phyloP scores from a whole-genome alignment of 2,113 vertebrate species.

The Micronycteris hirsuta region DNA sequence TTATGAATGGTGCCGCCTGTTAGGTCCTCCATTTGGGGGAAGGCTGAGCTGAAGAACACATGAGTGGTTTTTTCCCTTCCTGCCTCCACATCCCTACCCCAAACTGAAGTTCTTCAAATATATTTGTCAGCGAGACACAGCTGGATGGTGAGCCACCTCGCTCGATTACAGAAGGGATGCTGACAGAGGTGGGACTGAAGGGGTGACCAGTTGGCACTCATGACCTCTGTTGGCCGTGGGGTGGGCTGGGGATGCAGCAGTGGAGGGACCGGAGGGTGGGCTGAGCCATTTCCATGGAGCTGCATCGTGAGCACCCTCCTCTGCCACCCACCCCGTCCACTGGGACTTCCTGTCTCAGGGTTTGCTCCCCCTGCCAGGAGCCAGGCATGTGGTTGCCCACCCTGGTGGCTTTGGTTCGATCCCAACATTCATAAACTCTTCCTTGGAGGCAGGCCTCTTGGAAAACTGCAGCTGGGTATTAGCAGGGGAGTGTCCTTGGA shows the following conservation, averaged over 20 bases:
- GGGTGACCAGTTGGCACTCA: fast-evolving
- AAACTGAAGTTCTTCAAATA: background rate
- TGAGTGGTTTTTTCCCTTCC: background rate
- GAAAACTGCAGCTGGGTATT: background rate
- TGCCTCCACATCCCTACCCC: background rate
- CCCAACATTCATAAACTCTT: background rate
- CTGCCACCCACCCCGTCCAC: background rate
- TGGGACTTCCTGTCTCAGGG: background rate
- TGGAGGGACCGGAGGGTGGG: fast-evolving
- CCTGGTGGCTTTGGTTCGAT: background rate
- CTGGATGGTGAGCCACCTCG: background rate
- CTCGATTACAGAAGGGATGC: background rate
- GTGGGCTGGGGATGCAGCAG: background rate
- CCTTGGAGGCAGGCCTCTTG: background rate
- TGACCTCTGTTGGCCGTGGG: fast-evolving
- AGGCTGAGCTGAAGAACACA: background rate
- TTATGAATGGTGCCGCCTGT: slow-evolving; percentile 56
- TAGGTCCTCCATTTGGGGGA: background rate
- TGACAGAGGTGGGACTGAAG: fast-evolving
- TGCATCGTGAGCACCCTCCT: background rate
- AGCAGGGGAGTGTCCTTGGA: background rate
- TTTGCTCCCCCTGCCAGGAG: background rate
- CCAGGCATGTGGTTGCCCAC: fast-evolving
- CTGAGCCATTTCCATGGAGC: background rate
- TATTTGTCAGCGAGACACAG: background rate